Evolutionary conservation across 1,140 invertebrate species (phyloP), one percentile per base, ranked within the genome.

Genomic region (Mizuhopecten yessoensis): DNA sequence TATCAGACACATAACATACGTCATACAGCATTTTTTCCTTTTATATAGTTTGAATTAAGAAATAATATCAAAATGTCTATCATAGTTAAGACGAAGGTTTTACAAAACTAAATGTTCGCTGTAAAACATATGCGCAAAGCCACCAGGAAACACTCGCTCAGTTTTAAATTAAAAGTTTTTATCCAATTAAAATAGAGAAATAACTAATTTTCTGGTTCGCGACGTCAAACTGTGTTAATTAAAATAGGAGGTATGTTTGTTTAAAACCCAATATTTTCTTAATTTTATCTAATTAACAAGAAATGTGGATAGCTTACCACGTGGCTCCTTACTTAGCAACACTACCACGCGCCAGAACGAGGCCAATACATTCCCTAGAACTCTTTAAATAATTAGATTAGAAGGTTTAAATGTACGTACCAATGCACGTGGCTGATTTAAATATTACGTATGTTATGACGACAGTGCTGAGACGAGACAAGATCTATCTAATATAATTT

Each of bases 181-280:
- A 75, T 75, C 57, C 57, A 29, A 75, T 75, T 75, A 75, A 75
- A 75, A 75, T 29, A 75, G 57, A 75, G 29, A 39, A 75, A 75
- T 75, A 75, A 75, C 57, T 75, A 75, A 75, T 75, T 75, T 75
- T 75, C 57, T 75, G 57, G 57, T 75, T 75, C 57, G n/a, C 11
- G 57, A n/a, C 57, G 57, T 75, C 57, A 75, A 75, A n/a, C 57
- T 75, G 57, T 75, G 57, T 75, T 75, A 75, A 75, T 75, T 75
- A 75, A 75, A 75, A 75, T 75, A 75, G 23, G 57, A 75, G 20
- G 57, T 75, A 75, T 75, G 57, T 75, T 75, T 75, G 57, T n/a
- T 29, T 75, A 29, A 75, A 75, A 29, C 57, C 57, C 57, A 29
- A n/a, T 75, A 29, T n/a, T 75, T 75, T 29, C 23, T 75, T 75